Base-by-base conservation (phyloP, 2,797 vertebrate genomes). In the Botia kubotai region DNA sequence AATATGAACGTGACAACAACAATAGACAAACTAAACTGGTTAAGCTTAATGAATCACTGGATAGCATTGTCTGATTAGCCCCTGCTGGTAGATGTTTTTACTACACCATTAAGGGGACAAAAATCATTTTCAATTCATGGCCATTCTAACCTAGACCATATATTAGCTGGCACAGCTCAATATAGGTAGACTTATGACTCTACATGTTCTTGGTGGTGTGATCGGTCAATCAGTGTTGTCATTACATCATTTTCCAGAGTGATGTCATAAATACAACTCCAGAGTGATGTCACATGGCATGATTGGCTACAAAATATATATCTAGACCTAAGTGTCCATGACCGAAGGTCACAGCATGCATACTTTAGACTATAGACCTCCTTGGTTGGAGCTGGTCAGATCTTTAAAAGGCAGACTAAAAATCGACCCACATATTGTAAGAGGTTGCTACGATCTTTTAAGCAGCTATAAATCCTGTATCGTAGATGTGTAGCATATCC, bases 401-500 rank as follows among this genome's bases (percentile, higher is more conserved):
- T 60, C 57, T 60, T 55, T 11, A 43, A 73, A 43, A 19, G 33
- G 19, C 14, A 62, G 21, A 17, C 1, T 23, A 23, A 60, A 60
- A 60, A 60, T 60, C 19, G 7, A 60, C 57, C 57, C 19, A 60
- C 17, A 55, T n/a, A 55, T 55, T 2, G 6, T 53, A 53, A 17
- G 16, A 53, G 14, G 48, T 53, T 66, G 33, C 14, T 67, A 10
- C 21, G 17, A 43, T 39, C 1, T 26, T 23, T 11, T 14, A 46
- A 33, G 17, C 52, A 2, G 19, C 14, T 60, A 58, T 73, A 60
- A 46, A 74, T 29, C 14, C 21, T 58, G 55, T 58, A 2, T 58
- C 19, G 2, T 57, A 57, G 19, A 58, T 83, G 79, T 83, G 80
- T 48, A 65, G 52, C 71, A 36, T 86, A 69, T 86, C 71, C 76